Evolutionary conservation across 1,140 invertebrate species (phyloP), one percentile per base, ranked within the genome.

Genomic region (Sminthurides bifidus): DNA sequence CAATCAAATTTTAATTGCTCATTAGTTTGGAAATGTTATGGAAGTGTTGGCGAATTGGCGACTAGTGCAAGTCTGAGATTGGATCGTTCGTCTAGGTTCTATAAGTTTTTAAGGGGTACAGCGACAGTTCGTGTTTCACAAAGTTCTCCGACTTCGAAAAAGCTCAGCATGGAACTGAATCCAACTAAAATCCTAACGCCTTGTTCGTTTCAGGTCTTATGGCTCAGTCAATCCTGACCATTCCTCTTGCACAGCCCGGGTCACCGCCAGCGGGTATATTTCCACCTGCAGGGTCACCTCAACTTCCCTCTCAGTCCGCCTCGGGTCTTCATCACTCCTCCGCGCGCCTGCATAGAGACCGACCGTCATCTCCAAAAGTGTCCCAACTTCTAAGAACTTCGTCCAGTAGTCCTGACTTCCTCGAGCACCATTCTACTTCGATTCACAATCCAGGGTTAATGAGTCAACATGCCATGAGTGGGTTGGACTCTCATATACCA

Each of bases 141-240:
- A n/a, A n/a, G n/a, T n/a, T n/a, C n/a, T n/a, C n/a, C n/a, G n/a
- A n/a, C n/a, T n/a, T n/a, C n/a, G n/a, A n/a, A n/a, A n/a, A n/a
- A n/a, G n/a, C n/a, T n/a, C n/a, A n/a, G n/a, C n/a, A n/a, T n/a
- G n/a, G n/a, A n/a, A n/a, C n/a, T n/a, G n/a, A n/a, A n/a, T n/a
- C n/a, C n/a, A n/a, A n/a, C n/a, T 10, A 35, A 35, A 50, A 50
- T 50, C 35, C 21, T 50, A 5, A n/a, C 27, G 6, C 21, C 35
- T 50, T 50, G 10, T 37, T 61, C 31, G 53, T 55, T 73, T 40
- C 71, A 91, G 88, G 88, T 58, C 85, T 92, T 66, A 87, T 88
- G 19, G 86, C 88, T 15, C 91, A 93, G 71, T 92, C 89, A 62
- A 91, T 95, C 52, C 76, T 95, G 48, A 93, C 89, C 40, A 93